These are phyloP conservation scores for Pyrgus malvae DNA, from an alignment of 2,888 invertebrate genomes.

Conservation along the genomic window DNA sequence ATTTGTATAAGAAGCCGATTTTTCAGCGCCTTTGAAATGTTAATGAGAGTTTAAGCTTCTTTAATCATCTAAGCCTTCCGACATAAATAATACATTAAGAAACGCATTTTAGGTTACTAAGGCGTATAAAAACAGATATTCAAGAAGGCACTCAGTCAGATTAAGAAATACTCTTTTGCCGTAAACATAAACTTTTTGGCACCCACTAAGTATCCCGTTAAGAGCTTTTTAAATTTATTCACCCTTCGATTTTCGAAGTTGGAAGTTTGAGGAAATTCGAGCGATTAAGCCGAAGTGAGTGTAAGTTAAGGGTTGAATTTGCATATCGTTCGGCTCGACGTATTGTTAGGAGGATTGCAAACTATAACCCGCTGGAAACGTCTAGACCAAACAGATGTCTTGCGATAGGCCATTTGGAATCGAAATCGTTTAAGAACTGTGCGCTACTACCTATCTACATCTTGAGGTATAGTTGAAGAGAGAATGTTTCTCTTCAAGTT, in stretches of 20 bases:
- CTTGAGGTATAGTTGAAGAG: too few species aligned
- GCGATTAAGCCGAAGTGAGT: constrained; percentile 71
- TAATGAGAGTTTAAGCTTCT: background rate
- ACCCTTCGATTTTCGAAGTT: constrained; percentile 73
- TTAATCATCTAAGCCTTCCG: constrained; percentile 1
- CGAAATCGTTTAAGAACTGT: too few species aligned
- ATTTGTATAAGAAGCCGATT: too few species aligned
- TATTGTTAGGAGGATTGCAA: constrained; percentile 32
- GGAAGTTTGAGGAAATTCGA: constrained; percentile 67
- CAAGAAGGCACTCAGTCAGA: constrained; percentile 37
- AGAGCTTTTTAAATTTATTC: constrained; percentile 80
- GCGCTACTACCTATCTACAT: too few species aligned
- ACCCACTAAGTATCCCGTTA: constrained; percentile 65
- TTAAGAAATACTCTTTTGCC: constrained; percentile 42
- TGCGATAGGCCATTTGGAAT: too few species aligned
- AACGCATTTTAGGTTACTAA: constrained; percentile 9
- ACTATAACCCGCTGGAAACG: constrained; percentile 17
- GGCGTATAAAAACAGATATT: constrained; percentile 7
- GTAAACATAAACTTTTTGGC: constrained; percentile 69
- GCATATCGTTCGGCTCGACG: constrained; percentile 63
- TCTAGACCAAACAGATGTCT: constrained; percentile 11
- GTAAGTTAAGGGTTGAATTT: constrained; percentile 76
- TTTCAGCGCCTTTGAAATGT: too few species aligned
- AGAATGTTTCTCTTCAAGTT: too few species aligned
- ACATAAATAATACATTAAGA: constrained; percentile 13